Evolutionary conservation across 2,797 vertebrate genomes (phyloP), one percentile per base, ranked within the genome.

Genomic region (Tauraco hartlaubi): DNA sequence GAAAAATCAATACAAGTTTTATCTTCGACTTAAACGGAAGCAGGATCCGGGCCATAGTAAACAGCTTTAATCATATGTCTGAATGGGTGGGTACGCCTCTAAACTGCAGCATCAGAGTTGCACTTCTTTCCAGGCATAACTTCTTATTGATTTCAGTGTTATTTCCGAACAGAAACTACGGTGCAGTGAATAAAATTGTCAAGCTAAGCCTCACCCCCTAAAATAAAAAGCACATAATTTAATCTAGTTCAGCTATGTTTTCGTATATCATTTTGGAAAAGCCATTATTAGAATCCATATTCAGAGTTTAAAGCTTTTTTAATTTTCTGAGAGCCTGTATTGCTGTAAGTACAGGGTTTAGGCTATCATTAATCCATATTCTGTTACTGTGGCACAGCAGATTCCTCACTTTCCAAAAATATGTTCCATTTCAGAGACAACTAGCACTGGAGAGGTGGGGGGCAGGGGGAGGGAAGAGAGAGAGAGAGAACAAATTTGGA

Each of bases 241-340:
- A 73, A 90, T 93, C 74, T 72, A 71, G 85, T 64, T 94, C 78
- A 93, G 83, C 86, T 94, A 37, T 61, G 78, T 68, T 93, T 95
- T 77, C 2, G 0, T 37, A 18, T 39, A 79, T 88, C 82, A 61
- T 73, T 87, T 86, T 78, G 79, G 59, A 78, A 68, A 74, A 93
- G 72, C 81, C n/a, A 79, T 81, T 82, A 79, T 82, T 86, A 88
- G 74, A 71, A 80, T 77, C 63, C 67, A 31, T 52, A 73, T 52
- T 77, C 61, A 55, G 76, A 82, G 41, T 76, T 92, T 79, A 91
- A 92, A 82, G 83, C 44, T 72, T 69, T 76, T 59, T 58, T 64
- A 52, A 62, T 73, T 91, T 78, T 31, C 66, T 67, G 68, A 85
- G 72, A 87, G 95, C 62, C 25, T 72, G 48, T 69, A 63, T 11